Conservation (phyloP, 2,113 vertebrate species). For the Ramphastos sulfuratus region DNA sequence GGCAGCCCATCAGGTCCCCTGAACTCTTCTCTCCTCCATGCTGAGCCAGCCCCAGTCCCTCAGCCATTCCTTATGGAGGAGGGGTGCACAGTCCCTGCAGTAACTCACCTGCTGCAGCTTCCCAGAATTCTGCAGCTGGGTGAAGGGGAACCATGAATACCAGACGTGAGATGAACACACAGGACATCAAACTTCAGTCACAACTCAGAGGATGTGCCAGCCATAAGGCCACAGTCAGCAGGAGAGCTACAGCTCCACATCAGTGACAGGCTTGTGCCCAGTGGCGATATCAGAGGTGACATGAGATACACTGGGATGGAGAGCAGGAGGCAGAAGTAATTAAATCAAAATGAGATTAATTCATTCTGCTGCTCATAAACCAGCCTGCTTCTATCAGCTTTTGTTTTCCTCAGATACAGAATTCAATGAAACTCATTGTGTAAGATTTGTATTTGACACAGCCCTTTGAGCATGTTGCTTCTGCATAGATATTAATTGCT, state of each 20-base stretch:
- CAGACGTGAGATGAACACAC: accelerated
- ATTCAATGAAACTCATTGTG: neutral
- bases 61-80: neutral
- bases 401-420: neutral
- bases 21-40: neutral
- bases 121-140: accelerated
- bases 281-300: neutral
- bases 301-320: accelerated
- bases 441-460: neutral
- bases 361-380: neutral
- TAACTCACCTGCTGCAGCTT: neutral
- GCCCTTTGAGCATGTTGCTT: neutral
- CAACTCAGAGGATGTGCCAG: too few species aligned
- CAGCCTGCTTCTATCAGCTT: accelerated
- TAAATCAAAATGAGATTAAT: neutral
- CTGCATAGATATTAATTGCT: neutral
- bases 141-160: neutral
- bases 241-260: neutral
- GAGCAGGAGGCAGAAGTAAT: neutral
- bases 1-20: neutral
- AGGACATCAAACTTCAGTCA: neutral
- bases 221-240: neutral
- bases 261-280: neutral
- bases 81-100: neutral
- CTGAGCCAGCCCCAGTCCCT: neutral